Conservation (phyloP, 2,888 invertebrate genomes). For the Lacanobia oleracea region DNA sequence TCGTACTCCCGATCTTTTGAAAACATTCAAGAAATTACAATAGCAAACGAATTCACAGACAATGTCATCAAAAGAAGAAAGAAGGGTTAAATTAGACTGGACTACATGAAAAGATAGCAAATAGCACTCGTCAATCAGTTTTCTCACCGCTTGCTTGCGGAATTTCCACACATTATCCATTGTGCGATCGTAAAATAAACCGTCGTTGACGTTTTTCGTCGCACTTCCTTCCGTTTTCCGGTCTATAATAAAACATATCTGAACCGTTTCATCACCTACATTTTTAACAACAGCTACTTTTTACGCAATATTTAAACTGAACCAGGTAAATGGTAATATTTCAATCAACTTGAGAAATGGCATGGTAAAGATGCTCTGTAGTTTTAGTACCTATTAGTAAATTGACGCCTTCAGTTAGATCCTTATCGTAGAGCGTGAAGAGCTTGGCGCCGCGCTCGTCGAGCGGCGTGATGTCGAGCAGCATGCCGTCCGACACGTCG, state of each 20-base stretch:
- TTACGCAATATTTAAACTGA: constrained; percentile 54
- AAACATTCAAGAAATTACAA: too few relatives aligned
- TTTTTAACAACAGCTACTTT: constrained; percentile 41
- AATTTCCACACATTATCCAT: constrained; percentile 69
- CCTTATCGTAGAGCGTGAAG: constrained; percentile 93
- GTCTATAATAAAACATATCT: constrained; percentile 57
- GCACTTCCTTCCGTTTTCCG: constrained; percentile 64
- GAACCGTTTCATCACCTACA: constrained; percentile 60
- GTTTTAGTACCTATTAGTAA: constrained; percentile 91
- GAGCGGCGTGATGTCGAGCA: constrained; percentile 93
- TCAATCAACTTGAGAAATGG: constrained; percentile 7
- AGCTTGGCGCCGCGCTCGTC: constrained; percentile 92
- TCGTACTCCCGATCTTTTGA: too few relatives aligned
- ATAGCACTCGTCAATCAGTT: constrained; percentile 54
- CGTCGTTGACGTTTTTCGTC: constrained; percentile 65
- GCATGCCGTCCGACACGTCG: constrained; percentile 93
- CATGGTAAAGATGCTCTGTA: background rate
- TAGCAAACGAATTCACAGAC: too few relatives aligned
- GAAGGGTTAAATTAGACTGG: too few relatives aligned
- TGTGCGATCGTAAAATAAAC: constrained; percentile 70
- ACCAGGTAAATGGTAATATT: constrained; percentile 17
- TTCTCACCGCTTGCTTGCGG: constrained; percentile 48
- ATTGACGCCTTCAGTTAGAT: constrained; percentile 93
- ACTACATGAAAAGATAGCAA: constrained; percentile 1
- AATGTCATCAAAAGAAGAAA: too few relatives aligned